A percentile compares a stretch with the other conserved stretches of the same genome.
These are phyloP conservation scores for Lithophane semibrunnea DNA, from an alignment of 2,888 invertebrate species.

Conservation along the genomic window DNA sequence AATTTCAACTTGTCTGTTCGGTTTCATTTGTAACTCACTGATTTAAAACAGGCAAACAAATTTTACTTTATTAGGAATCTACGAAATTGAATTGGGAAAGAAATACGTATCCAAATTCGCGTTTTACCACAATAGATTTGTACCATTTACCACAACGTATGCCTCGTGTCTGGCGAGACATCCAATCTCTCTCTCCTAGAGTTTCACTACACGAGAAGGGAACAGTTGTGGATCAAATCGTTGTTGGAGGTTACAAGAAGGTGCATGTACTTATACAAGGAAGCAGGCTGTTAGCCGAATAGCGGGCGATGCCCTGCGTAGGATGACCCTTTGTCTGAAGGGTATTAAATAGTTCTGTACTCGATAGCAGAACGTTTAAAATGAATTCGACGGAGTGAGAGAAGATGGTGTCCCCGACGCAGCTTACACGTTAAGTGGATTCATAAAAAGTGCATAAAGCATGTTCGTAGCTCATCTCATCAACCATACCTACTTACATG, in stretches of 20 bases:
- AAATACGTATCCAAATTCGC: neutral
- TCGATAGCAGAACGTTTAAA: slow-evolving; percentile 49
- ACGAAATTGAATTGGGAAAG: neutral
- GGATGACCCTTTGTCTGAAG: slow-evolving; percentile 82
- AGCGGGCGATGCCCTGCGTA: slow-evolving; percentile 84
- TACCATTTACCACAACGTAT: slow-evolving; percentile 8
- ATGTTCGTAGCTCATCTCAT: slow-evolving; percentile 13
- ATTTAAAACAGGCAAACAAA: slow-evolving; percentile 4
- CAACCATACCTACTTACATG: slow-evolving; percentile 16
- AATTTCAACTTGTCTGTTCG: slow-evolving; percentile 24
- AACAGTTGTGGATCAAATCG: slow-evolving; percentile 40
- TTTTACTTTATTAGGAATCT: neutral
- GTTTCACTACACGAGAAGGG: slow-evolving; percentile 31
- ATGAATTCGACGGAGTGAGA: slow-evolving; percentile 29
- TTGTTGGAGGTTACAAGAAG: slow-evolving; percentile 59
- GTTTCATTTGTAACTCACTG: slow-evolving; percentile 8
- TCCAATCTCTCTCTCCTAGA: slow-evolving; percentile 32
- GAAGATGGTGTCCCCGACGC: neutral
- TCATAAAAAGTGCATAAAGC: slow-evolving; percentile 12
- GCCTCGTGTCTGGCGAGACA: neutral
- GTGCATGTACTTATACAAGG: slow-evolving; percentile 70
- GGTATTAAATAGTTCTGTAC: slow-evolving; percentile 62
- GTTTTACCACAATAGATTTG: slow-evolving; percentile 11
- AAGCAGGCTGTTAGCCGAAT: slow-evolving; percentile 76
- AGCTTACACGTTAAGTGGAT: neutral